These are phyloP conservation scores for Siniperca scherzeri DNA, from an alignment of 2,797 vertebrate genomes.

Conservation along the genomic window DNA sequence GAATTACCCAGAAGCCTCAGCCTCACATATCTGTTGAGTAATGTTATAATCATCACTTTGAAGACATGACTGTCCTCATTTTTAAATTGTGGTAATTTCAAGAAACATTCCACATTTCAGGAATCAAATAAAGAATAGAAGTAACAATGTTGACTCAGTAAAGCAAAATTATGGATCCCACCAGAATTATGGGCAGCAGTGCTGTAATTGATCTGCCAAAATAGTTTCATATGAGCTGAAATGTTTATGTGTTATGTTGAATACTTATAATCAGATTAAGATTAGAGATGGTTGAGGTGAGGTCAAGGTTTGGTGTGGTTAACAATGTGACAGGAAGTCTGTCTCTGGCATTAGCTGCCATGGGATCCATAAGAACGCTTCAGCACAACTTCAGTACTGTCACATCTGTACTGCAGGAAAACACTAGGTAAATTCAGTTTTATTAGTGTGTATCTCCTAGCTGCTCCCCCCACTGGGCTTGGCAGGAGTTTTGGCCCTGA, in stretches of 20 bases:
- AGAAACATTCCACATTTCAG: slow-evolving; percentile 51
- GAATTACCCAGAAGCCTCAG: slow-evolving; percentile 61
- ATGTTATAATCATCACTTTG: slow-evolving; percentile 45
- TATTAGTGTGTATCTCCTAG: slow-evolving; percentile 53
- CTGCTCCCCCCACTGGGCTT: slow-evolving; percentile 88
- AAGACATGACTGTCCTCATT: slow-evolving; percentile 31
- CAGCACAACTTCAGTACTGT: slow-evolving; percentile 16
- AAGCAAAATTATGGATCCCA: slow-evolving; percentile 32
- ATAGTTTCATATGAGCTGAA: slow-evolving; percentile 15
- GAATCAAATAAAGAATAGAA: slow-evolving; percentile 47
- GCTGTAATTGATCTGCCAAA: slow-evolving; percentile 11
- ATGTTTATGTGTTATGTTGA: neutral
- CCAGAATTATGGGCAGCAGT: slow-evolving; percentile 11
- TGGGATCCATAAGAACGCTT: slow-evolving; percentile 31
- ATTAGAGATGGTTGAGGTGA: slow-evolving; percentile 18
- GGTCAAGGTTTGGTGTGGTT: slow-evolving; percentile 33
- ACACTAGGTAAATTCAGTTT: neutral
- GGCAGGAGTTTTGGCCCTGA: slow-evolving; percentile 89
- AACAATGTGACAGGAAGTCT: slow-evolving; percentile 4
- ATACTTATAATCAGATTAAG: neutral
- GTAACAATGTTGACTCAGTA: slow-evolving; percentile 29
- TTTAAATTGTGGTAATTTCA: slow-evolving; percentile 26
- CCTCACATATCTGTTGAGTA: slow-evolving; percentile 30
- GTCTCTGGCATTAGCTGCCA: slow-evolving; percentile 19
- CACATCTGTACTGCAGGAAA: slow-evolving; percentile 25